Evolutionary conservation across 2,888 invertebrate genomes (phyloP), one percentile per base, ranked within the genome.

Genomic region (Rhodophaea formosa): DNA sequence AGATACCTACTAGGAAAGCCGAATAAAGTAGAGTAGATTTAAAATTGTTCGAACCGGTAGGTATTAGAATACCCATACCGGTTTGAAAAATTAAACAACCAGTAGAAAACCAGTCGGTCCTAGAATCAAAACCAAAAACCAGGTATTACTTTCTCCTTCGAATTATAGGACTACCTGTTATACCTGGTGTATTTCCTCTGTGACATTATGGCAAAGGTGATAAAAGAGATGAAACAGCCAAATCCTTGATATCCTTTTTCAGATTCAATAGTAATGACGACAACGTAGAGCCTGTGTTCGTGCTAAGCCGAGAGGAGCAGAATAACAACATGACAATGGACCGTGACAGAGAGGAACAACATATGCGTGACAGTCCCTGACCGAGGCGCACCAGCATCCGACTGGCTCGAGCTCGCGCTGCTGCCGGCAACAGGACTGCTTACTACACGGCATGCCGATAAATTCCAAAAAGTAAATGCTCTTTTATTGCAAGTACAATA

Each of bases 231-330:
- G 23, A 23, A 23, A 5, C 23, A 23, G 23, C 23, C 1, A 23
- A n/a, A 23, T 29, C 6, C 29, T 45, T 35, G 23, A 16, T 1
- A 54, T 12, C 23, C 3, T 23, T n/a, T 70, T 72, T 8, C 77
- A 88, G 88, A 66, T 88, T 88, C 62, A 84, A 82, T 63, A 75
- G 71, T 55, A 82, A 84, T 1, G 88, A 88, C 51, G 89, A 88
- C 62, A 82, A 80, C 55, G 82, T 88, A 8, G 86, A 88, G 62
- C 88, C 89, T 15, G 81, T 81, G 7, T 83, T 86, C 62, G 80
- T 84, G 49, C 65, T 88, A 66, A 81, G 73, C 60, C 74, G 80
- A 44, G 82, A 84, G 60, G 85, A 88, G 63, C 83, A 83, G 58
- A 86, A 86, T 65, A 87, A 86, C 60, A 88, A 86, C 63, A 70